Evolutionary conservation across 1,140 invertebrate species (phyloP), one percentile per base, ranked within the genome.

Genomic region (Scylla paramamosain): DNA sequence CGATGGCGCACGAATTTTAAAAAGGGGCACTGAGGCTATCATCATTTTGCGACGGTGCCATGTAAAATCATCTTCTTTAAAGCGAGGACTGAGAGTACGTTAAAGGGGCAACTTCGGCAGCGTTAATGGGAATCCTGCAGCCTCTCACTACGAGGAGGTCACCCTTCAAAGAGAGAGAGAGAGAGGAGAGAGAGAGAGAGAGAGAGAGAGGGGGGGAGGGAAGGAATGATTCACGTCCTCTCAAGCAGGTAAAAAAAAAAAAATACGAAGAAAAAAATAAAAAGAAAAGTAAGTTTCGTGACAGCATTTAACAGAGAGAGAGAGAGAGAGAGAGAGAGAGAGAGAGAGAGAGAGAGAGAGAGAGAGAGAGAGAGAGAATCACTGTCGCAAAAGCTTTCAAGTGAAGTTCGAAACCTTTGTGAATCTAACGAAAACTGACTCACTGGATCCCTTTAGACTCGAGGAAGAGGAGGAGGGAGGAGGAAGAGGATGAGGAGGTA

Each of bases 271-370:
- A 2, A 39, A 39, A 39, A 39, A 39, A 39, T 39, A 39, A 39
- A 39, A 39, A 39, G 39, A 39, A 39, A 39, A 39, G 39, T 39
- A 2, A 39, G 39, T 39, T 39, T 39, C 39, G 39, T 39, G 39
- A 39, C 39, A 39, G 39, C 39, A 39, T 39, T 39, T 14, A 20
- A 12, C 20, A 77, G 67, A n/a, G 67, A 77, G 67, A n/a, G n/a
- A n/a, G 67, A 77, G 67, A 77, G 67, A n/a, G n/a, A n/a, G 67
- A 77, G 67, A n/a, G 67, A 77, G 67, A n/a, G n/a, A n/a, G 67
- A 77, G 67, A n/a, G n/a, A 77, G n/a, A n/a, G 67, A 77, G 67
- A 77, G 67, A 77, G 67, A 77, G 67, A 67, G 59, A 67, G 59
- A 67, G 59, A 67, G 59, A 67, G 59, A 67, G 59, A 67, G 59